Conservation (phyloP, 2,797 vertebrate genomes). For the Morelia viridis region DNA sequence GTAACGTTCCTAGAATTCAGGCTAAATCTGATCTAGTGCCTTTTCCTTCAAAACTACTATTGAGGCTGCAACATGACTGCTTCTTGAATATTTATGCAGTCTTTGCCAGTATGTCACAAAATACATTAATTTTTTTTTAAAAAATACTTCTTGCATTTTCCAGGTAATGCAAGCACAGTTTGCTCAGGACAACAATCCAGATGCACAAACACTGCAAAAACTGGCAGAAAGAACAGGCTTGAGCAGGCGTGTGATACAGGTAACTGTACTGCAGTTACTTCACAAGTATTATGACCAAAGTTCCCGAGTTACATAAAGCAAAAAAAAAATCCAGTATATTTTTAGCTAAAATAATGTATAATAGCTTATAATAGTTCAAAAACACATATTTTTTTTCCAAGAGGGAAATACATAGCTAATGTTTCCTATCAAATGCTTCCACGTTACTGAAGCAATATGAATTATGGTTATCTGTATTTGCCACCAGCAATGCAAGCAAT, state of each 20-base stretch:
- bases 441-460: background rate
- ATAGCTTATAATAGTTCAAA: background rate
- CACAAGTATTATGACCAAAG: slow-evolving; percentile 21
- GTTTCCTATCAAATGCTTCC: background rate
- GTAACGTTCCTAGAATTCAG: background rate
- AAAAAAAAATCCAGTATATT: background rate
- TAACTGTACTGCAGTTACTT: slow-evolving; percentile 59
- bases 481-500: background rate
- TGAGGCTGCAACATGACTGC: slow-evolving; percentile 1
- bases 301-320: background rate
- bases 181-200: slow-evolving; percentile 94
- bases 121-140: background rate
- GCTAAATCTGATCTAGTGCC: background rate
- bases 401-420: background rate
- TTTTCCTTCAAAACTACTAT: background rate
- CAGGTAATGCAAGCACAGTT: slow-evolving; percentile 97
- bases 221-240: slow-evolving; percentile 93
- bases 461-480: background rate
- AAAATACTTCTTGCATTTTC: slow-evolving; percentile 38
- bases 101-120: slow-evolving; percentile 4
- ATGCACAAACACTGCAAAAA: slow-evolving; percentile 90
- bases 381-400: background rate
- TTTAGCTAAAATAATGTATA: slow-evolving; percentile 13
- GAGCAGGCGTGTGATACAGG: slow-evolving; percentile 96
- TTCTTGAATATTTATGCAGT: slow-evolving; percentile 25